Evolutionary conservation across 1,140 invertebrate genomes (phyloP).

Genomic region (Chrysopa pallens): DNA sequence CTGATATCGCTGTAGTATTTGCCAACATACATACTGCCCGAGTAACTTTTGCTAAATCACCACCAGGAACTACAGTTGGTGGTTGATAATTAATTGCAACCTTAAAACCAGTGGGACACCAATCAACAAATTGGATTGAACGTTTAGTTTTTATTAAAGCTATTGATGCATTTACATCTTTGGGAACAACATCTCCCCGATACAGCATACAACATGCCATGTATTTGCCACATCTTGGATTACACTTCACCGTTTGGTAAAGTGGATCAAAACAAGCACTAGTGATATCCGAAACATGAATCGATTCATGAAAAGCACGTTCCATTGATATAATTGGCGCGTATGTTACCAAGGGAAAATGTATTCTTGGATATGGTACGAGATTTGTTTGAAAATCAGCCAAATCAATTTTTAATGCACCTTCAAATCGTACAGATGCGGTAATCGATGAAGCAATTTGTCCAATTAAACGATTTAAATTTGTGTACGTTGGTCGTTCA

Average conservation of each 20-base stretch:
- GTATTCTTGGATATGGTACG: slow-evolving; percentile 47
- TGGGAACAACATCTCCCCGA: slow-evolving; percentile 44
- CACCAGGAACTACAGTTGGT: too few species aligned
- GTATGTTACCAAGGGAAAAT: slow-evolving; percentile 48
- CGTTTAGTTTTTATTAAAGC: slow-evolving; percentile 44
- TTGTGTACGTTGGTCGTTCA: slow-evolving; percentile 40
- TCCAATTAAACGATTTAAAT: slow-evolving; percentile 43
- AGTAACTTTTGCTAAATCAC: too few species aligned
- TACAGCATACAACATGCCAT: slow-evolving; percentile 46
- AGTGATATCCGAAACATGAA: slow-evolving; percentile 29
- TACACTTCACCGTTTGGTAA: slow-evolving; percentile 40
- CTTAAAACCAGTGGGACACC: slow-evolving; percentile 56
- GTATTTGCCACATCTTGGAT: slow-evolving; percentile 34
- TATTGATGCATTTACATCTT: slow-evolving; percentile 56
- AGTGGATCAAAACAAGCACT: slow-evolving; percentile 33
- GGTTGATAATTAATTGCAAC: too few species aligned
- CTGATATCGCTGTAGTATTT: too few species aligned
- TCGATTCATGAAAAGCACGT: slow-evolving; percentile 34
- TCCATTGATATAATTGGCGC: slow-evolving; percentile 38
- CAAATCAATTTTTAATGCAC: slow-evolving; percentile 51
- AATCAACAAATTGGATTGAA: slow-evolving; percentile 48
- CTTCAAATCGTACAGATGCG: slow-evolving; percentile 48
- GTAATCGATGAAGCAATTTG: slow-evolving; percentile 44
- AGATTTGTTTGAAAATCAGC: slow-evolving; percentile 48
- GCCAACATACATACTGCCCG: too few species aligned